Percentiles rank a stretch among this genome's conserved stretches.
These are phyloP conservation scores for Panurus biarmicus DNA, from an alignment of 2,113 vertebrate species.

Conservation along the genomic window DNA sequence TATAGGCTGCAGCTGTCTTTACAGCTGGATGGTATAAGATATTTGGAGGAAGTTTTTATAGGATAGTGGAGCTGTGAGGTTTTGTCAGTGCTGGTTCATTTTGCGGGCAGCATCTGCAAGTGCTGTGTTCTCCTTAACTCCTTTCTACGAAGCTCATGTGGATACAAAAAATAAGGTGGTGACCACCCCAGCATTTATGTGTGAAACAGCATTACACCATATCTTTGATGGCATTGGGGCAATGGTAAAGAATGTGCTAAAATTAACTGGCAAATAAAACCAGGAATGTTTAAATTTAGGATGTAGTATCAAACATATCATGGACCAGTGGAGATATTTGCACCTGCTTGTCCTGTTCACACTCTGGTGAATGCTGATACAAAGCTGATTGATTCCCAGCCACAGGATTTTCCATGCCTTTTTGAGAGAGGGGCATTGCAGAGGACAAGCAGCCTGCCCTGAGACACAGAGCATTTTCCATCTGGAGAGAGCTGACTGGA, in stretches of 20 bases:
- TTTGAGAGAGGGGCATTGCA: not conserved
- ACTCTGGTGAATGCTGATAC: not conserved
- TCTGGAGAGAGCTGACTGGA: not conserved
- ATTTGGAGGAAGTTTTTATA: not conserved
- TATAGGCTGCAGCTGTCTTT: not conserved
- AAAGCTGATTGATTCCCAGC: not conserved
- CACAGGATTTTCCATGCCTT: not conserved
- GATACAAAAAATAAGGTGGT: constrained; percentile 81
- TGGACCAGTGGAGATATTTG: constrained; percentile 5
- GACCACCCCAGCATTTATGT: constrained; percentile 86
- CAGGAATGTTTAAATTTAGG: not conserved
- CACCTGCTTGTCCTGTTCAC: not conserved
- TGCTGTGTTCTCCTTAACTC: constrained; percentile 55
- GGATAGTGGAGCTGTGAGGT: not conserved
- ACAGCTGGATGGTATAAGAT: not conserved
- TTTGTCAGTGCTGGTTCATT: not conserved
- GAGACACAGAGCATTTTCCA: not conserved
- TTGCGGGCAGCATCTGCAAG: not conserved
- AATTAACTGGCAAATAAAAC: constrained; percentile 72
- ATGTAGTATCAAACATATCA: not conserved
- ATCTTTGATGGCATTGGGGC: constrained; percentile 83
- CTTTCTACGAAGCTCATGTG: constrained; percentile 77
- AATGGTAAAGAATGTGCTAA: constrained; percentile 80
- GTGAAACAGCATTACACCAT: constrained; percentile 76
- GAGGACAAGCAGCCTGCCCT: not conserved